These are phyloP conservation scores for Athene cunicularia DNA, from an alignment of 2,113 vertebrate genomes.

Conservation along the genomic window DNA sequence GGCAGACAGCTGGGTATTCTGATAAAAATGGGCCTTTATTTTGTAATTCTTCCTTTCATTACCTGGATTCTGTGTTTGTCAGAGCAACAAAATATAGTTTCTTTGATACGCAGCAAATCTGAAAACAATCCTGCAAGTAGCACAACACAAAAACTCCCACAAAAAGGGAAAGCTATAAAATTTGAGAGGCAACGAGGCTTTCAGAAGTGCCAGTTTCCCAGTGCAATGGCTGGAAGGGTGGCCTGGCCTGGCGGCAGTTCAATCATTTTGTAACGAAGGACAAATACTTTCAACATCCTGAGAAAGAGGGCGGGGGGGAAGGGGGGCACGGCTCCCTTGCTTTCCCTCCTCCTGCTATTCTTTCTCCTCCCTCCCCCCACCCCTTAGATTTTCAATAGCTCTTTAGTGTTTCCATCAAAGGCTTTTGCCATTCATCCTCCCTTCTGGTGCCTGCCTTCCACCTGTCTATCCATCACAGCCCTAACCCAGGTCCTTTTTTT, in stretches of 20 bases:
- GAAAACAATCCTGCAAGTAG: slow-evolving; percentile 31
- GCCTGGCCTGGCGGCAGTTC: slow-evolving; percentile 66
- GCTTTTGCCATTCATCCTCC: slow-evolving; percentile 62
- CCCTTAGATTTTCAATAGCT: slow-evolving; percentile 62
- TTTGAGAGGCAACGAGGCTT: slow-evolving; percentile 32
- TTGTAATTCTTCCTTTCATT: slow-evolving; percentile 22
- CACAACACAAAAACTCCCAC: slow-evolving; percentile 23
- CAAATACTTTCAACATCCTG: slow-evolving; percentile 70
- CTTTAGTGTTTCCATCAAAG: slow-evolving; percentile 69
- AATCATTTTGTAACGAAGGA: slow-evolving; percentile 67
- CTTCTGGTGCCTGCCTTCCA: slow-evolving; percentile 63
- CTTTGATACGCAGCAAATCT: neutral
- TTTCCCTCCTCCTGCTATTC: slow-evolving; percentile 64
- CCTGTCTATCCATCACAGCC: slow-evolving; percentile 65
- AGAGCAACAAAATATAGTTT: slow-evolving; percentile 11
- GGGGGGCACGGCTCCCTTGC: slow-evolving; percentile 23
- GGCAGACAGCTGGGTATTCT: slow-evolving; percentile 39
- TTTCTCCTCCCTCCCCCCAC: slow-evolving; percentile 55
- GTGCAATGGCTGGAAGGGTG: slow-evolving; percentile 53
- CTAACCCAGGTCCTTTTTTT: slow-evolving; percentile 9
- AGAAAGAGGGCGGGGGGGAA: slow-evolving; percentile 20
- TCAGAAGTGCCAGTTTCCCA: slow-evolving; percentile 48
- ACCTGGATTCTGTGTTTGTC: slow-evolving; percentile 29
- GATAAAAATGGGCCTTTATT: slow-evolving; percentile 62
- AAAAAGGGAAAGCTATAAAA: slow-evolving; percentile 58